phyloP scores from a whole-genome alignment of 64 coral and sea anemone genomes.

The Montipora efflorescens region DNA sequence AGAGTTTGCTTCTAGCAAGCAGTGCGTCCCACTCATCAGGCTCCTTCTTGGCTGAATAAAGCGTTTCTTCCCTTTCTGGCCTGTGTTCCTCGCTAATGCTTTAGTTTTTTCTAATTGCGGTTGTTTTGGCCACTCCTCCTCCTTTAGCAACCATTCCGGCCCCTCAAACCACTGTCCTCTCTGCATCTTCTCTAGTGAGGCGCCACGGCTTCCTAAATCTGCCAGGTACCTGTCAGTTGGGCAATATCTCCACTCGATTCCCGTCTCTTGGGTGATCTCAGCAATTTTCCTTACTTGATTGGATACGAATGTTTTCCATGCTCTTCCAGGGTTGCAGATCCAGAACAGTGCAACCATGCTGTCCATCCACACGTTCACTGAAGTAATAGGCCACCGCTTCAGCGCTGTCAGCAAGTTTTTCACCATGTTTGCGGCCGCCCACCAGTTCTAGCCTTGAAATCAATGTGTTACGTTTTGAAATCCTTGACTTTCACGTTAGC shows the following conservation, averaged over 20 bases:
- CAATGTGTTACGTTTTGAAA: slow-evolving; percentile 52
- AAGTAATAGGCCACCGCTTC: slow-evolving; percentile 39
- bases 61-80: not conserved
- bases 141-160: slow-evolving; percentile 42
- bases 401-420: slow-evolving; percentile 29
- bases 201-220: slow-evolving; percentile 64
- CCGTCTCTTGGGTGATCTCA: slow-evolving; percentile 53
- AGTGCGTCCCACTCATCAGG: slow-evolving; percentile 62
- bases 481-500: slow-evolving; percentile 25
- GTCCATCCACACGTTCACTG: slow-evolving; percentile 75
- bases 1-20: not conserved
- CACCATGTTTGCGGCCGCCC: slow-evolving; percentile 56
- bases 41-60: not conserved
- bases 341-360: slow-evolving; percentile 65
- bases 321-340: slow-evolving; percentile 69
- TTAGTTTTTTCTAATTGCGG: slow-evolving; percentile 14
- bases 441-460: slow-evolving; percentile 55
- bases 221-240: slow-evolving; percentile 66
- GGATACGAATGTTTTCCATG: slow-evolving; percentile 34
- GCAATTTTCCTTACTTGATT: slow-evolving; percentile 74
- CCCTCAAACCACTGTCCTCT: slow-evolving; percentile 47
- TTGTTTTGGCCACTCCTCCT: slow-evolving; percentile 53
- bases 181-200: slow-evolving; percentile 54
- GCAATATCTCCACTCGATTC: slow-evolving; percentile 58
- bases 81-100: slow-evolving; percentile 15